Conservation (phyloP, 92 coral and sea anemone genomes). For the Hydrozoanthus gracilis region DNA sequence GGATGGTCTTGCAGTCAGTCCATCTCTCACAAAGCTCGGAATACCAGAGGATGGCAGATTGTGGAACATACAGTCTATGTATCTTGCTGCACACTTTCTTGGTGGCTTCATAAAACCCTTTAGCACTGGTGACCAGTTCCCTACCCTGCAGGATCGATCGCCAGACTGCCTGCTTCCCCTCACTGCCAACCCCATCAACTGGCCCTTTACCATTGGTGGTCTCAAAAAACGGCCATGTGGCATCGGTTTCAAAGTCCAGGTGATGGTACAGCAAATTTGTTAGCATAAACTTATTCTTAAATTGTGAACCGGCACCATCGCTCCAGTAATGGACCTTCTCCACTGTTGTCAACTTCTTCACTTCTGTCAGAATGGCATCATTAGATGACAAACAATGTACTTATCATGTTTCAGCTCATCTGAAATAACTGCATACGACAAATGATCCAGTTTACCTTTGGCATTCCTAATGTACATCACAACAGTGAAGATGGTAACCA, state of each 20-base stretch:
- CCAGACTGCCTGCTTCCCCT: not conserved
- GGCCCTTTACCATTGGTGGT: constrained; percentile 6
- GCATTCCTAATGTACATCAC: constrained; percentile 47
- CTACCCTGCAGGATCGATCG: not conserved
- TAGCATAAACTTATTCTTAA: not conserved
- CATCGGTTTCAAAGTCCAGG: constrained; percentile 7
- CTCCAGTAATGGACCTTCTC: not conserved
- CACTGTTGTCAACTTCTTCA: not conserved
- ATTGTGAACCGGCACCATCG: not conserved
- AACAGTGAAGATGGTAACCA: constrained; percentile 65
- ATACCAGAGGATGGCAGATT: too few species aligned
- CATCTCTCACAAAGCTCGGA: too few species aligned
- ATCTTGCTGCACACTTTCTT: not conserved
- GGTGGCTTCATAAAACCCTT: not conserved
- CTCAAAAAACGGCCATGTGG: not conserved
- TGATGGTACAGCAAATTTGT: constrained; percentile 10
- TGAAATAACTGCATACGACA: constrained; percentile 1
- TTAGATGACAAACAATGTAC: not conserved
- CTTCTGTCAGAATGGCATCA: not conserved
- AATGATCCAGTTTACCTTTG: constrained; percentile 16
- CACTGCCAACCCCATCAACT: constrained; percentile 5
- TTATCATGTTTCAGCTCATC: not conserved
- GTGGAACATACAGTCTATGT: too few species aligned
- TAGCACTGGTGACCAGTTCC: constrained; percentile 4
- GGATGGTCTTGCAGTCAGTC: too few species aligned